A percentile compares a stretch with the other conserved stretches of the same genome.
These are phyloP conservation scores for Metellina segmentata DNA, from an alignment of 2,888 invertebrate genomes.

Conservation along the genomic window DNA sequence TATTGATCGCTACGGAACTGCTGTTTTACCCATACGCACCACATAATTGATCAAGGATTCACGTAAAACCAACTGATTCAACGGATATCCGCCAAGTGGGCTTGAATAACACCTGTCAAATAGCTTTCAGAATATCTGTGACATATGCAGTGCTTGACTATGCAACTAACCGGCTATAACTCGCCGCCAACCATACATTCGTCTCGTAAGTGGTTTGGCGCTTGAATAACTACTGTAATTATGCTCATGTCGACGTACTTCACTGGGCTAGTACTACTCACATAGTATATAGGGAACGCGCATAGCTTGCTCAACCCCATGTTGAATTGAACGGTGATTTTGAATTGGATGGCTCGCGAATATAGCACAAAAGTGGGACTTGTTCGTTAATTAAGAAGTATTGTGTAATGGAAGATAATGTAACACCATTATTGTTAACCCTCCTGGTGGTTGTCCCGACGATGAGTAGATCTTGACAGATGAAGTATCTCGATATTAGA, in stretches of 20 bases:
- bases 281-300: background rate
- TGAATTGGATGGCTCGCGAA: background rate
- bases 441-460: no score
- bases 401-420: no score
- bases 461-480: no score
- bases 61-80: no score
- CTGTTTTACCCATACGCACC: no score
- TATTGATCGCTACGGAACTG: no score
- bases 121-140: slow-evolving; percentile 52
- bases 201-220: slow-evolving; percentile 52
- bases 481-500: no score
- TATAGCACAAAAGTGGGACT: no score
- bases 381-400: no score
- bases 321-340: slow-evolving; percentile 15
- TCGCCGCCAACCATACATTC: slow-evolving; percentile 48
- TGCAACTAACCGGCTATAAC: slow-evolving; percentile 54
- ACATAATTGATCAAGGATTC: no score
- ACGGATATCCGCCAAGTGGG: slow-evolving; percentile 8
- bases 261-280: slow-evolving; percentile 53
- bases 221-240: slow-evolving; percentile 54
- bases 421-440: no score
- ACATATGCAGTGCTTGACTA: slow-evolving; percentile 44
- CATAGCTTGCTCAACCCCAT: background rate
- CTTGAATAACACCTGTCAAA: slow-evolving; percentile 45
- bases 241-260: slow-evolving; percentile 49